phyloP scores from a whole-genome alignment of 2,797 vertebrate genomes.

The Acipenser ruthenus region DNA sequence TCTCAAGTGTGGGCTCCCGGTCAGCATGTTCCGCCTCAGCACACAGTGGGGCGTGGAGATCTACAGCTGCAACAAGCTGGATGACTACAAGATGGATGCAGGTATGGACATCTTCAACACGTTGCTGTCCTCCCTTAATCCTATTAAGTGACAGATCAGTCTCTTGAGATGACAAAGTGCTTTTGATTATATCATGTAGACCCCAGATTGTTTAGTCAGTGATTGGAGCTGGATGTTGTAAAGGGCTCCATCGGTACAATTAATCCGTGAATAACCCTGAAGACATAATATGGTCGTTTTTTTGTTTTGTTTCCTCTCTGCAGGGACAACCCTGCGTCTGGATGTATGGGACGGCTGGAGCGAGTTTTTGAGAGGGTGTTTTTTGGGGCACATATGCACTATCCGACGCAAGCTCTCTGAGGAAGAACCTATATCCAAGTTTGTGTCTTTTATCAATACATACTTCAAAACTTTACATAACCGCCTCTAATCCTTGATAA shows the following conservation, averaged over 20 bases:
- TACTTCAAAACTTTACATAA: background rate
- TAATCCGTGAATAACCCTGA: too few relatives aligned
- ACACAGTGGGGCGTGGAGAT: constrained; percentile 48
- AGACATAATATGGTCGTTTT: too few relatives aligned
- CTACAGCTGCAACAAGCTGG: constrained; percentile 60
- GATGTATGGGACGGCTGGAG: constrained; percentile 57
- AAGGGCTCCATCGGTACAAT: too few relatives aligned
- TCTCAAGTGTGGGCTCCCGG: constrained; percentile 48
- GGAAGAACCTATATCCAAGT: constrained; percentile 47
- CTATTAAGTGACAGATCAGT: too few relatives aligned
- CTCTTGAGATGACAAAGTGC: too few relatives aligned
- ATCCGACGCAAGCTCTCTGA: constrained; percentile 46
- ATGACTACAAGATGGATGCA: constrained; percentile 44
- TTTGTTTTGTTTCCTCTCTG: background rate
- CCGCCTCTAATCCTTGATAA: too few relatives aligned
- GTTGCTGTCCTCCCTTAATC: too few relatives aligned
- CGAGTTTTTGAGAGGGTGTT: constrained; percentile 52
- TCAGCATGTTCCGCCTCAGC: constrained; percentile 57
- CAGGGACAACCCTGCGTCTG: constrained; percentile 38
- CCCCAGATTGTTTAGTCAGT: too few relatives aligned
- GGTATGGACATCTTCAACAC: constrained; percentile 36
- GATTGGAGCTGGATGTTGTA: too few relatives aligned
- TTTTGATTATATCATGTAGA: too few relatives aligned
- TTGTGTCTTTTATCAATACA: constrained; percentile 6
- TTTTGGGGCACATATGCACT: constrained; percentile 43